Conservation (phyloP, 2,888 invertebrate genomes). For the Euplexia lucipara region DNA sequence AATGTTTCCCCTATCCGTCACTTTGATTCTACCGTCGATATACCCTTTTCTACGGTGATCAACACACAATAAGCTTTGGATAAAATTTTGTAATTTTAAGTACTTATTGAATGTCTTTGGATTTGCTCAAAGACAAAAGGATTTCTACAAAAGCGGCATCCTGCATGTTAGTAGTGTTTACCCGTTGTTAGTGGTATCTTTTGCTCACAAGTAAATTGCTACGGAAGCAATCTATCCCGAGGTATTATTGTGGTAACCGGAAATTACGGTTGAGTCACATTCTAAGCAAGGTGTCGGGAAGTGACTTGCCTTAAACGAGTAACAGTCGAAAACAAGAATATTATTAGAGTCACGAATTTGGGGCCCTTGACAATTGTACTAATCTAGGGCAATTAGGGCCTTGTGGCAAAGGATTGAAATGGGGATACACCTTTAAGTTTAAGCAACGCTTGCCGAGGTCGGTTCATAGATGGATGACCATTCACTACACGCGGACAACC, state of each 20-base stretch:
- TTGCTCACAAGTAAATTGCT: constrained; percentile 38
- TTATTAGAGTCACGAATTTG: constrained; percentile 15
- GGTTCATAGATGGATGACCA: too few species aligned
- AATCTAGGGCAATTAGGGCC: not conserved
- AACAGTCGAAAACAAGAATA: constrained; percentile 18
- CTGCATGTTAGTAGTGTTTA: constrained; percentile 5
- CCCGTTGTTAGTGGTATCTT: not conserved
- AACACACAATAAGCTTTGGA: too few species aligned
- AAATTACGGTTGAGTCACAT: constrained; percentile 37
- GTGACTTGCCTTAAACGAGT: too few species aligned
- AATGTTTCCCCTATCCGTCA: too few species aligned
- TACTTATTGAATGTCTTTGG: too few species aligned
- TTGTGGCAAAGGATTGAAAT: not conserved
- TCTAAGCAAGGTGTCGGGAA: constrained; percentile 28
- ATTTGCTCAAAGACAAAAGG: constrained; percentile 7
- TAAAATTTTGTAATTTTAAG: too few species aligned
- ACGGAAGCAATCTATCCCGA: constrained; percentile 36
- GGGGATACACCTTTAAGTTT: too few species aligned
- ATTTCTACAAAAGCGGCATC: too few species aligned
- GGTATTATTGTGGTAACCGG: constrained; percentile 41
- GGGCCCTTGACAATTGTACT: constrained; percentile 2
- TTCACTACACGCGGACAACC: too few species aligned
- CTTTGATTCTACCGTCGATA: too few species aligned
- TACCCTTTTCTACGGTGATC: too few species aligned
- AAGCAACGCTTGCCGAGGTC: too few species aligned